phyloP scores from a whole-genome alignment of 2,797 vertebrate species.

The Hapalemur alaotrensis region DNA sequence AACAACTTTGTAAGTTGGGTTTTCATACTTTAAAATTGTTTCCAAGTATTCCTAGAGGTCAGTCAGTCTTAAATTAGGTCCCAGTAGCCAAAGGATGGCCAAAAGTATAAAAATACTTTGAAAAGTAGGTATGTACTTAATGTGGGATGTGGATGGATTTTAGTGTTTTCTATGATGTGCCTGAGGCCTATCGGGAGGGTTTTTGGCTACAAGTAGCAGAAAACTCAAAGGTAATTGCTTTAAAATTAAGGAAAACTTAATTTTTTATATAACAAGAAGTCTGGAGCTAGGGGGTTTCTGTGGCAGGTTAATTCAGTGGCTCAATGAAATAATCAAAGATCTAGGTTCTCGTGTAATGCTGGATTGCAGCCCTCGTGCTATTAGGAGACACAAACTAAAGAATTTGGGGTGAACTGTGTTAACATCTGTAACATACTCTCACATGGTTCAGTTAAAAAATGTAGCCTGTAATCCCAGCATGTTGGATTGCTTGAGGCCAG shows the following conservation, averaged over 20 bases:
- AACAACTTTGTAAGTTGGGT: background rate
- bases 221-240: background rate
- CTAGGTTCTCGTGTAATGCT: background rate
- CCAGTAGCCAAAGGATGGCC: background rate
- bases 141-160: background rate
- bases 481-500: background rate
- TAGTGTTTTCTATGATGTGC: background rate
- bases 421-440: background rate
- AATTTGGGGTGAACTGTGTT: background rate
- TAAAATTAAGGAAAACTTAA: background rate
- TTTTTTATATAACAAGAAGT: background rate
- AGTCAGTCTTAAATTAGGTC: background rate
- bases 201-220: background rate
- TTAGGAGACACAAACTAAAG: background rate
- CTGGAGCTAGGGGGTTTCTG: background rate
- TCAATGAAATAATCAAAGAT: background rate
- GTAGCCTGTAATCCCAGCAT: background rate
- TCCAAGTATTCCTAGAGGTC: background rate
- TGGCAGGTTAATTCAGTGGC: background rate
- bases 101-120: background rate
- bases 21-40: background rate
- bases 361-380: background rate
- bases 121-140: background rate
- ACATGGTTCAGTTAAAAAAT: background rate
- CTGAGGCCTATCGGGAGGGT: background rate